These are phyloP conservation scores for Gyrodactylus salaris DNA, from an alignment of 1,140 invertebrate genomes.

Conservation along the genomic window DNA sequence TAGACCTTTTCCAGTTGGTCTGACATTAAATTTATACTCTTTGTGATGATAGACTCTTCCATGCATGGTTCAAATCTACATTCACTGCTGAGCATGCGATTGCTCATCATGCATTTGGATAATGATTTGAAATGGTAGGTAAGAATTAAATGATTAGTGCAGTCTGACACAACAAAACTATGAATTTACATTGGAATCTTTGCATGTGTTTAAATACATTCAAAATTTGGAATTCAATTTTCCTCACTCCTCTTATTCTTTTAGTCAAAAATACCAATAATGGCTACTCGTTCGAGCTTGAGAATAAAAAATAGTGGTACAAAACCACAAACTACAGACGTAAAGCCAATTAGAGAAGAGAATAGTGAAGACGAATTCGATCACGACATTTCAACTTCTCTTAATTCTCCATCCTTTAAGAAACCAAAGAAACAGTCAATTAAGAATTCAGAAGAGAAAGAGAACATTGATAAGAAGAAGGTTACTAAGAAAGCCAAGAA, in stretches of 20 bases:
- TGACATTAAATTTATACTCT: background rate
- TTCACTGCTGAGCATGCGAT: background rate
- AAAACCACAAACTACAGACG: background rate
- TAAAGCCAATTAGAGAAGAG: background rate
- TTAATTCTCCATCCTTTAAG: background rate
- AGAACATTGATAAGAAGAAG: no score
- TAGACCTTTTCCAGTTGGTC: background rate
- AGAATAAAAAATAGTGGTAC: background rate
- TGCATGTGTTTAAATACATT: no score
- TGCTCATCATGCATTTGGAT: background rate
- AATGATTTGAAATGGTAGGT: background rate
- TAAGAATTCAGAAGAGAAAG: no score
- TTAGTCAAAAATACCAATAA: background rate
- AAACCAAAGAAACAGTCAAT: background rate
- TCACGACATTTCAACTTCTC: background rate
- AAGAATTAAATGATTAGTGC: background rate
- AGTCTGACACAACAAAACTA: background rate
- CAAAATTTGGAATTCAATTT: no score
- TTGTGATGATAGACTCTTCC: background rate
- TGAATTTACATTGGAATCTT: background rate
- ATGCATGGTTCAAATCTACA: background rate
- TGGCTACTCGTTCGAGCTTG: background rate
- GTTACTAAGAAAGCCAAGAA: no score
- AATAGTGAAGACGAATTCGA: background rate
- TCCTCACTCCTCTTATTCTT: no score